Percentiles rank a stretch among this genome's conserved stretches.
These are phyloP conservation scores for Calliphora vicina DNA, from an alignment of 1,140 invertebrate genomes.

Conservation along the genomic window DNA sequence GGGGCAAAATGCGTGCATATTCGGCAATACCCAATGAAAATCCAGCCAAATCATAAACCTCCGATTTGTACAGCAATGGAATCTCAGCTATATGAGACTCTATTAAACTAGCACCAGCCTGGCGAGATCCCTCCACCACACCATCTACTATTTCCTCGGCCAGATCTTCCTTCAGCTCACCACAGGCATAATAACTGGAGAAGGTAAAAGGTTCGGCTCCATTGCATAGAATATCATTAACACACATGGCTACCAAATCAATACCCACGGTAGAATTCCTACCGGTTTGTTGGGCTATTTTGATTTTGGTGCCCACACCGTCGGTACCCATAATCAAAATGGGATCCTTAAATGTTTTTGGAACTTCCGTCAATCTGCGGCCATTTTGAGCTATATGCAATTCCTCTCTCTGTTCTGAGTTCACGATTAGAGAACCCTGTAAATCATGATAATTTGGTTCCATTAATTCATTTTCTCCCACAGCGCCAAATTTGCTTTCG, in stretches of 20 bases:
- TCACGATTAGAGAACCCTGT: background rate
- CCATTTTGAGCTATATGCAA: slow-evolving; percentile 47
- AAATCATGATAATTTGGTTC: slow-evolving; percentile 35
- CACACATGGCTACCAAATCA: slow-evolving; percentile 99
- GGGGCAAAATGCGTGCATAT: slow-evolving; percentile 76
- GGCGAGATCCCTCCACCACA: slow-evolving; percentile 82
- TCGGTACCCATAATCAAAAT: slow-evolving; percentile 93
- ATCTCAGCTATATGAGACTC: slow-evolving; percentile 97
- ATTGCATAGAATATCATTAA: slow-evolving; percentile 95
- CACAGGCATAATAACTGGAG: slow-evolving; percentile 94
- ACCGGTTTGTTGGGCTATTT: slow-evolving; percentile 84
- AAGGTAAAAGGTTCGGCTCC: slow-evolving; percentile 94
- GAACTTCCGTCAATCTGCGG: slow-evolving; percentile 47
- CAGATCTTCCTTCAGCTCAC: slow-evolving; percentile 75
- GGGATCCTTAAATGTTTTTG: slow-evolving; percentile 75
- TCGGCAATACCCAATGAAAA: slow-evolving; percentile 95
- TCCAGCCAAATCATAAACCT: slow-evolving; percentile 95
- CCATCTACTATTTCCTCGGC: slow-evolving; percentile 81
- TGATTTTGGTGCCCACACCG: slow-evolving; percentile 96
- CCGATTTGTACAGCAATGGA: slow-evolving; percentile 88
- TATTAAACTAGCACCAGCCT: slow-evolving; percentile 86
- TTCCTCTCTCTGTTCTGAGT: slow-evolving; percentile 34
- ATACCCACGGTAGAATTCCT: slow-evolving; percentile 87
- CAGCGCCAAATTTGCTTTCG: slow-evolving; percentile 43
- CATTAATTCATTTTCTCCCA: slow-evolving; percentile 37